phyloP scores from a whole-genome alignment of 92 coral and sea anemone genomes.

The Actinernus sp. region DNA sequence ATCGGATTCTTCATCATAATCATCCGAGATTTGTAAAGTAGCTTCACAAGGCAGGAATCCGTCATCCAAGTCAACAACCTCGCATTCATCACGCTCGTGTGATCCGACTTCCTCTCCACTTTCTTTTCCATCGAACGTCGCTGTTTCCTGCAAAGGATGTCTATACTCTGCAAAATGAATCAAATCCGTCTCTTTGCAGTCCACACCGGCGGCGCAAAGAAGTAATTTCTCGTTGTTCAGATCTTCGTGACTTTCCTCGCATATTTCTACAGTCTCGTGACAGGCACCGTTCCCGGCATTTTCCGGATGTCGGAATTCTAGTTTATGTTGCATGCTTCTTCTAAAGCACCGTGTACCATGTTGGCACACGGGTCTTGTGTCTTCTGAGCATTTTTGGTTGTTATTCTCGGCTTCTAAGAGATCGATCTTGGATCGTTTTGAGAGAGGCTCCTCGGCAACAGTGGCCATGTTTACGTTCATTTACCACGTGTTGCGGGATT shows the following conservation, averaged over 20 bases:
- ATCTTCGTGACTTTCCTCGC: slow-evolving; percentile 11
- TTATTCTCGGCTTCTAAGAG: too few species aligned
- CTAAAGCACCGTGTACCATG: slow-evolving; percentile 22
- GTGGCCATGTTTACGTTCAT: too few species aligned
- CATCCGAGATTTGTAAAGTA: slow-evolving; percentile 35
- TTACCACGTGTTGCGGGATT: too few species aligned
- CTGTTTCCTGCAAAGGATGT: slow-evolving; percentile 62
- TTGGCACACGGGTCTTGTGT: slow-evolving; percentile 29
- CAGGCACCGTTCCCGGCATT: too few species aligned
- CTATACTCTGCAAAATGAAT: slow-evolving; percentile 84
- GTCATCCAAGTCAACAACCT: slow-evolving; percentile 27
- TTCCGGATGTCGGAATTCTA: slow-evolving; percentile 16
- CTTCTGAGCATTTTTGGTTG: slow-evolving; percentile 3
- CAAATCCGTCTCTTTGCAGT: slow-evolving; percentile 58
- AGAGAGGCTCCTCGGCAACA: too few species aligned
- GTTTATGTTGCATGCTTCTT: slow-evolving; percentile 23
- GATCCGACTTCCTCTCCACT: not conserved
- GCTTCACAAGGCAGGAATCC: slow-evolving; percentile 19
- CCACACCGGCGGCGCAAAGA: slow-evolving; percentile 55
- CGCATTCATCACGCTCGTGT: slow-evolving; percentile 67
- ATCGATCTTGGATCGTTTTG: too few species aligned
- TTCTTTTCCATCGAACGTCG: slow-evolving; percentile 1
- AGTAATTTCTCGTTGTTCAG: slow-evolving; percentile 28
- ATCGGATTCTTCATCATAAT: slow-evolving; percentile 22
- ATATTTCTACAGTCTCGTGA: too few species aligned